phyloP scores from a whole-genome alignment of 2,113 vertebrate species.

The Ginglymostoma cirratum region DNA sequence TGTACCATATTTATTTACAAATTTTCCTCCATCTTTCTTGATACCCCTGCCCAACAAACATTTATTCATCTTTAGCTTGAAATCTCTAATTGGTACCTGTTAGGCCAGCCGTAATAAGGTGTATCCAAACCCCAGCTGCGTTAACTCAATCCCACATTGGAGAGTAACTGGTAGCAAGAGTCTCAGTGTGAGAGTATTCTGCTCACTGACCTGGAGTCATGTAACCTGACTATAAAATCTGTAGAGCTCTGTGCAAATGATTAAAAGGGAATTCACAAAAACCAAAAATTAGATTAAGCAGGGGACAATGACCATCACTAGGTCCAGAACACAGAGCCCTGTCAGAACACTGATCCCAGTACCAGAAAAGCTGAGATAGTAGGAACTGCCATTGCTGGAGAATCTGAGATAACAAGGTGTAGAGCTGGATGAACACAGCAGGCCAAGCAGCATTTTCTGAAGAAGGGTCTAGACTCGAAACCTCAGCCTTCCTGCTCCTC shows the following conservation, averaged over 20 bases:
- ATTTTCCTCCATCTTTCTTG: neutral
- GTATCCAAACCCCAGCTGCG: neutral
- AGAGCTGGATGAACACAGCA: too few relatives aligned
- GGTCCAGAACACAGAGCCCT: neutral
- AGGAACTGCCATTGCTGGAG: too few relatives aligned
- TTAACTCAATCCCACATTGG: neutral
- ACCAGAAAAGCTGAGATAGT: neutral
- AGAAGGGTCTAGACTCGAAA: too few relatives aligned
- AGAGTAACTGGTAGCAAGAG: neutral
- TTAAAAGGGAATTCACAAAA: neutral
- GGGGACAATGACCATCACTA: neutral
- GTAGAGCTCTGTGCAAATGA: neutral
- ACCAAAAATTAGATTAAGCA: neutral
- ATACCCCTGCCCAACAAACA: neutral
- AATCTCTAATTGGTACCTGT: neutral
- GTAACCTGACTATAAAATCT: neutral
- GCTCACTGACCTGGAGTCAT: neutral
- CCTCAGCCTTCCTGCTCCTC: too few relatives aligned
- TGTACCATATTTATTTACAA: neutral
- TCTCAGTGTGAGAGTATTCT: neutral
- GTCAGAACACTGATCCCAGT: neutral
- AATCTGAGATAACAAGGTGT: too few relatives aligned
- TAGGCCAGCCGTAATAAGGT: too few relatives aligned
- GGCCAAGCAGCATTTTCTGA: too few relatives aligned
- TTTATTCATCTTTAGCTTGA: neutral